Base-by-base conservation (phyloP, 1,140 invertebrate genomes). In the Lepidurus apus region DNA sequence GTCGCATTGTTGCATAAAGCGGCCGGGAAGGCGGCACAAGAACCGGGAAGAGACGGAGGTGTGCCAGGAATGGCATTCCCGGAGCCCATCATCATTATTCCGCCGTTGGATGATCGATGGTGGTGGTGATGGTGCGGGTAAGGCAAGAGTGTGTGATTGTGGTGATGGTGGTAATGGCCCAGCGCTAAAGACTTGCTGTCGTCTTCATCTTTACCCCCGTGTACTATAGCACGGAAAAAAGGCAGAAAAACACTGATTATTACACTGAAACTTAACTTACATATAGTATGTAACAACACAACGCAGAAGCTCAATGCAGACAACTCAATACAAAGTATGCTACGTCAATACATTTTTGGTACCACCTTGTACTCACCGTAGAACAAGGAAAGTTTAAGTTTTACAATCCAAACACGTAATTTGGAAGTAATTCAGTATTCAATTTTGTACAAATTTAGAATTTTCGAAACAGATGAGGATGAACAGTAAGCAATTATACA, bases 31-130 rank as follows among this genome's bases (percentile, higher is more conserved):
- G 53, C 17, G 53, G 17, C 53, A 17, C 53, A 65, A 17, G 53
- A 17, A 65, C 53, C 53, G 21, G 53, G 53, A 13, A 65, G 17
- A 21, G 53, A 9, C 53, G 53, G 53, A 9, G 53, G 53, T 65
- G 53, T 65, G 53, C 53, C 53, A 65, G 53, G 53, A 65, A 65
- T 9, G 21, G 53, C 53, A 65, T 65, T 65, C 8, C 53, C 53
- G 7, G 53, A 65, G 53, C 34, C 34, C 34, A 65, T 65, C 53
- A 65, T 65, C 53, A 65, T 65, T n/a, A 65, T 65, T 65, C 53
- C 53, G 21, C 17, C 53, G 53, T 65, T 65, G 21, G 53, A 21
- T 65, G 53, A 65, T 21, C 53, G 53, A 65, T 65, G 53, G 13
- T 65, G 53, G 53, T 65, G 53, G 21, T 65, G 53, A 17, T 65